A percentile compares a stretch with the other conserved stretches of the same genome.
Conservation (phyloP, 2,113 vertebrate species). For the Tretioscincus oriximinensis region DNA sequence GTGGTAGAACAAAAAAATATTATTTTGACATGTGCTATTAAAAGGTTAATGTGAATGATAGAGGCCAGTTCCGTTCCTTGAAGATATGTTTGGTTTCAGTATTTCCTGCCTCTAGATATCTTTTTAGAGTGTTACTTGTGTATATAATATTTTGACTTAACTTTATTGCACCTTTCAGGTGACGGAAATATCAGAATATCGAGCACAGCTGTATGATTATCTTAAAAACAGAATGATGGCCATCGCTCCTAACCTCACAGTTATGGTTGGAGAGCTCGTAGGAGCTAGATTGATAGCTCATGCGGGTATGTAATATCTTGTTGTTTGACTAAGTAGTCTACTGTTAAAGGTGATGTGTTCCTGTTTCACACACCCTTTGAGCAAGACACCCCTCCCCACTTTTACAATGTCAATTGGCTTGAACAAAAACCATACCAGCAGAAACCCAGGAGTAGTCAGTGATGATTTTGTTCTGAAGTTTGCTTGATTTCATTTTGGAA, state of each 20-base stretch:
- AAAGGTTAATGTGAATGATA: not conserved
- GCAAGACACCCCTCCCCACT: too few species aligned
- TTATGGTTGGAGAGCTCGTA: conserved; percentile 96
- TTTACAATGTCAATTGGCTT: too few species aligned
- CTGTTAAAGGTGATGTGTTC: not conserved
- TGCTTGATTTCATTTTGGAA: conserved; percentile 73
- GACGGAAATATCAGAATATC: conserved; percentile 94
- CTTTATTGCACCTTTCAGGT: conserved; percentile 76
- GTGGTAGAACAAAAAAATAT: not conserved
- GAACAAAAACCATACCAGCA: not conserved
- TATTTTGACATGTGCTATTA: not conserved
- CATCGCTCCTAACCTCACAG: conserved; percentile 93
- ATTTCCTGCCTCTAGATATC: not conserved
- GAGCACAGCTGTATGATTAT: conserved; percentile 94
- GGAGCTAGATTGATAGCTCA: conserved; percentile 95
- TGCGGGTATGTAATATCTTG: conserved; percentile 77
- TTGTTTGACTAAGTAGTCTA: not conserved
- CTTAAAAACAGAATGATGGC: conserved; percentile 98
- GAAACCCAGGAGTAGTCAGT: conserved; percentile 67
- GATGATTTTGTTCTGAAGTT: conserved; percentile 75
- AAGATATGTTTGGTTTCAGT: not conserved
- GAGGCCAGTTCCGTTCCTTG: not conserved
- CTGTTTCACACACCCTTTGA: too few species aligned
- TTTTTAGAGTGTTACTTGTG: not conserved
- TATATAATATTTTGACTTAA: not conserved